Evolutionary conservation across 1,140 invertebrate species (phyloP).

Genomic region (Meloidogyne chitwoodi): DNA sequence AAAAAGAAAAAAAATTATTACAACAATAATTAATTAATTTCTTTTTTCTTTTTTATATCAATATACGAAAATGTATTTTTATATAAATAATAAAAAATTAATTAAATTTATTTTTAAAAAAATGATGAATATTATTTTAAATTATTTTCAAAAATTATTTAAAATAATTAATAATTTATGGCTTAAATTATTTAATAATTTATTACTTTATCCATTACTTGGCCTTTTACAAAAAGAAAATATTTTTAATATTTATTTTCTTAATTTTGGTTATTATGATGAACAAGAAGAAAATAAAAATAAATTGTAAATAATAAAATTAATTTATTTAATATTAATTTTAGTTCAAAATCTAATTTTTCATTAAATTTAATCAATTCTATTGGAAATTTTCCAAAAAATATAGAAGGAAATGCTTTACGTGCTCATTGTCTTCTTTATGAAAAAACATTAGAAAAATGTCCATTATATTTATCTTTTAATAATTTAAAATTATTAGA

Average conservation of each 20-base stretch:
- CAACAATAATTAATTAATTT: too few species aligned
- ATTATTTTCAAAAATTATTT: not conserved
- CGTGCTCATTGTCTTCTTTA: not conserved
- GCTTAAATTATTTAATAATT: not conserved
- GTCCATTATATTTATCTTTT: not conserved
- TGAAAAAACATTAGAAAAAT: not conserved
- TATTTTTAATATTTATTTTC: not conserved
- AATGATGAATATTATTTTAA: not conserved
- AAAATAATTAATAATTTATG: not conserved
- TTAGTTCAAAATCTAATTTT: not conserved
- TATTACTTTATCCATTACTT: not conserved
- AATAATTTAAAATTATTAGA: not conserved
- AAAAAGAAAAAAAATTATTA: too few species aligned
- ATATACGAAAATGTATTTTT: too few species aligned
- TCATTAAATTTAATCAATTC: not conserved
- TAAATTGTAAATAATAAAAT: not conserved
- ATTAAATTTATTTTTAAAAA: too few species aligned
- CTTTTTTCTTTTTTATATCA: too few species aligned
- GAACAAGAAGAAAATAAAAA: not conserved
- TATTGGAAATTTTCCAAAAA: not conserved
- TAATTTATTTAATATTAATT: not conserved
- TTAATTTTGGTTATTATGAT: not conserved
- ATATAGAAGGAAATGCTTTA: not conserved
- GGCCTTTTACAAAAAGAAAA: not conserved
- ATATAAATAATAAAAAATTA: too few species aligned